Percentiles rank a stretch among this genome's conserved stretches.
Conservation (phyloP, 2,113 vertebrate genomes). For the Pelecanoides urinatrix region DNA sequence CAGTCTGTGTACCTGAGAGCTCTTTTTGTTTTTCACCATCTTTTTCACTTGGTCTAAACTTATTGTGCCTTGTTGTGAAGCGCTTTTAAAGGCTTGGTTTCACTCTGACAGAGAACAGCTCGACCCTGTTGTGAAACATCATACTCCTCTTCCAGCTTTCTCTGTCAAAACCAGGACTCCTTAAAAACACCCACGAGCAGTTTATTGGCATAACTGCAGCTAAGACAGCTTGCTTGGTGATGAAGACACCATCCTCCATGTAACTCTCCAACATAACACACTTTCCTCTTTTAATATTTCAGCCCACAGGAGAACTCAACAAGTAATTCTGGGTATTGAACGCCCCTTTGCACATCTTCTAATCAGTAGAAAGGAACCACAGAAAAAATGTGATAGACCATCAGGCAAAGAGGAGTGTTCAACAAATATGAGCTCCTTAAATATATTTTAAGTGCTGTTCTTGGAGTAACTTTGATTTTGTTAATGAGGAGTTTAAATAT, state of each 20-base stretch:
- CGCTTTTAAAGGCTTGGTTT: background rate
- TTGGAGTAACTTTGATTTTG: background rate
- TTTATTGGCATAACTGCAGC: background rate
- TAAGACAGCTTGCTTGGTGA: background rate
- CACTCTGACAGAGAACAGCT: background rate
- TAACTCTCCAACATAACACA: background rate
- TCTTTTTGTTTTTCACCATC: background rate
- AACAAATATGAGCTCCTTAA: background rate
- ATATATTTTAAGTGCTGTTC: background rate
- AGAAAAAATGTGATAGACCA: background rate
- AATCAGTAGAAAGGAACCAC: background rate
- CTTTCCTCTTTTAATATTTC: background rate
- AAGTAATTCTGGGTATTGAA: background rate
- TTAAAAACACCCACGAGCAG: background rate
- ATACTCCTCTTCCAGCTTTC: background rate
- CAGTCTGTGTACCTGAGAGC: background rate
- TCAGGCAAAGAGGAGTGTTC: background rate
- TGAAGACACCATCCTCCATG: background rate
- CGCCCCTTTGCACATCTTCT: background rate
- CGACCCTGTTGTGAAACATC: accelerated
- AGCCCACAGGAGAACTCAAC: accelerated
- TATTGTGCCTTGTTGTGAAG: background rate
- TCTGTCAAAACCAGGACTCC: background rate
- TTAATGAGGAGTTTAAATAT: background rate
- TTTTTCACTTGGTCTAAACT: background rate